Evolutionary conservation across 37 sponge, comb jelly and placozoan genomes (phyloP).

Genomic region (Corticium candelabrum): DNA sequence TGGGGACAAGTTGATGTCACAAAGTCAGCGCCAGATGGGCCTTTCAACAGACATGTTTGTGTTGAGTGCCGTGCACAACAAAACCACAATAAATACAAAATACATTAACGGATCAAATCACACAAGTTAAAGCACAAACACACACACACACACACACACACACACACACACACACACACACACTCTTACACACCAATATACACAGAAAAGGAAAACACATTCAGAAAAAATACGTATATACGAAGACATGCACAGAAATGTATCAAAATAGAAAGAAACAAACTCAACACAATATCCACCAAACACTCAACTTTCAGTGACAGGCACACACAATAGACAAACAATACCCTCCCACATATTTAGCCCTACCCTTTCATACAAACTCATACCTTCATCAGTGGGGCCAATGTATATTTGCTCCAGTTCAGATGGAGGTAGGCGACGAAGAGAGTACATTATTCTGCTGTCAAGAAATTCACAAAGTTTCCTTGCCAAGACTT

Average conservation of each 20-base stretch:
- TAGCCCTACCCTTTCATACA: background rate
- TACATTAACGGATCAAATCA: background rate
- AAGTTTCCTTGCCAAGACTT: constrained; percentile 35
- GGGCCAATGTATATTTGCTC: constrained; percentile 55
- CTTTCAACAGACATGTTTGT: no score
- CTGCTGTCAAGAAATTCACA: constrained; percentile 48
- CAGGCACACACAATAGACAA: background rate
- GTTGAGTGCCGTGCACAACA: background rate
- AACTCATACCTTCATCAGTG: background rate
- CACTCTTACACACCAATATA: background rate
- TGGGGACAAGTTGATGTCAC: background rate
- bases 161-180: background rate
- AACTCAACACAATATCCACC: background rate
- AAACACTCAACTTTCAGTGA: background rate
- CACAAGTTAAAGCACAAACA: background rate
- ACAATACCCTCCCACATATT: background rate
- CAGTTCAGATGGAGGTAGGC: constrained; percentile 17
- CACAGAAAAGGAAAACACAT: no score
- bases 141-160: background rate
- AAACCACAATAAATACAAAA: background rate
- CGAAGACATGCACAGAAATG: no score
- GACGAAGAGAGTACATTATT: constrained; percentile 35
- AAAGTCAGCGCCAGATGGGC: no score
- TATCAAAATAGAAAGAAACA: no score
- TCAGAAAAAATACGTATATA: no score